These are phyloP conservation scores for Cyphomyrus discorhynchus DNA, from an alignment of 2,113 vertebrate species.

Conservation along the genomic window DNA sequence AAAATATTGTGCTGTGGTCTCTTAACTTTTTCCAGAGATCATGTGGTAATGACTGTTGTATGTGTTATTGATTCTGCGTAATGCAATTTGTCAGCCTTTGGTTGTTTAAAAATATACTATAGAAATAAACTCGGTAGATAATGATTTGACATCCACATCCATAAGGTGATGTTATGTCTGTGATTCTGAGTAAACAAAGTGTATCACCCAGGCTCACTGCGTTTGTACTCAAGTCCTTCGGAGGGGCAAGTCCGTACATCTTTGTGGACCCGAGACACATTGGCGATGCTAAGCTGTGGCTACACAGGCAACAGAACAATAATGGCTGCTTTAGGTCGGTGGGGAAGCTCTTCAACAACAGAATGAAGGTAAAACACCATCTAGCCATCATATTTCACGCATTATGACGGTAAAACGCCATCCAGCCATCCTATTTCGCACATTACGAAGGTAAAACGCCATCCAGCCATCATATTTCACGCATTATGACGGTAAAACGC, in stretches of 20 bases:
- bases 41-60: no score
- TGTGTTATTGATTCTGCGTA: no score
- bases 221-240: constrained; percentile 80
- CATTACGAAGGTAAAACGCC: no score
- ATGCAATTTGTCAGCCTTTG: no score
- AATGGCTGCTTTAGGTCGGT: constrained; percentile 66
- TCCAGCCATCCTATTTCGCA: no score
- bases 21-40: no score
- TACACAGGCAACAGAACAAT: constrained; percentile 51
- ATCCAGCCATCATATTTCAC: no score
- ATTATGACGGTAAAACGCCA: neutral
- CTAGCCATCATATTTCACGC: neutral
- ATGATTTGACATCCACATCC: no score
- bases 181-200: neutral
- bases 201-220: constrained; percentile 67
- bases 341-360: constrained; percentile 65
- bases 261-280: constrained; percentile 60
- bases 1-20: no score
- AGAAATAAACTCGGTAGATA: no score
- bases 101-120: no score
- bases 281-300: constrained; percentile 59
- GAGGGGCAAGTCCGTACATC: constrained; percentile 59
- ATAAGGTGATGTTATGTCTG: neutral
- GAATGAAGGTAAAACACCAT: constrained; percentile 66
- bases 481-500: no score